Conservation (phyloP, 2,797 vertebrate genomes). For the Hemitrygon akajei region DNA sequence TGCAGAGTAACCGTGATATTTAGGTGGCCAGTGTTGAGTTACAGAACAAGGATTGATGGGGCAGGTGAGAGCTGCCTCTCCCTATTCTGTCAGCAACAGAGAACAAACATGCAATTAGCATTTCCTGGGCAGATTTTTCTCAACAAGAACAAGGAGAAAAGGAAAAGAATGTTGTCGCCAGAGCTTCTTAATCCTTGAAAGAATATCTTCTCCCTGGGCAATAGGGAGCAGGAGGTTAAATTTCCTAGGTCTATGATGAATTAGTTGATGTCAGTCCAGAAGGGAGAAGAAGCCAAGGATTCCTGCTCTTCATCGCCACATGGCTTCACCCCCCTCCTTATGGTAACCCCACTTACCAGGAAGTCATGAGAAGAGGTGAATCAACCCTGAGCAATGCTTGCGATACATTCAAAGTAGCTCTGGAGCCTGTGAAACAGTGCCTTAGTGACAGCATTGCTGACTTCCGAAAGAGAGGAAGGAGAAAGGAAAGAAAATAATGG, state of each 20-base stretch:
- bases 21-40: slow-evolving; percentile 48
- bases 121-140: slow-evolving; percentile 41
- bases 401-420: neutral
- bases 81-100: slow-evolving; percentile 45
- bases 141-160: slow-evolving; percentile 43
- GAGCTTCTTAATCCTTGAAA: slow-evolving; percentile 15
- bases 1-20: slow-evolving; percentile 44
- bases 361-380: neutral
- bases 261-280: neutral
- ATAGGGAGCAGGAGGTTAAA: slow-evolving; percentile 3
- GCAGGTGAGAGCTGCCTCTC: slow-evolving; percentile 49
- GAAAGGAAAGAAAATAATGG: neutral
- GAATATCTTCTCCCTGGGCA: neutral
- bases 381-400: no score
- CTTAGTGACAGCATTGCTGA: neutral
- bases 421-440: no score
- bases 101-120: slow-evolving; percentile 48
- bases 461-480: neutral
- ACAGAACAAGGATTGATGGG: neutral
- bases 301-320: neutral
- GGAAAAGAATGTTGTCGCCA: slow-evolving; percentile 39
- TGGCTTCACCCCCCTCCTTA: neutral
- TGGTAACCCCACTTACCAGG: neutral
- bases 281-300: neutral
- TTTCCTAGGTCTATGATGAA: neutral